A percentile compares a stretch with the other conserved stretches of the same genome.
phyloP scores from a whole-genome alignment of 2,797 vertebrate species.

The Parambassis ranga region DNA sequence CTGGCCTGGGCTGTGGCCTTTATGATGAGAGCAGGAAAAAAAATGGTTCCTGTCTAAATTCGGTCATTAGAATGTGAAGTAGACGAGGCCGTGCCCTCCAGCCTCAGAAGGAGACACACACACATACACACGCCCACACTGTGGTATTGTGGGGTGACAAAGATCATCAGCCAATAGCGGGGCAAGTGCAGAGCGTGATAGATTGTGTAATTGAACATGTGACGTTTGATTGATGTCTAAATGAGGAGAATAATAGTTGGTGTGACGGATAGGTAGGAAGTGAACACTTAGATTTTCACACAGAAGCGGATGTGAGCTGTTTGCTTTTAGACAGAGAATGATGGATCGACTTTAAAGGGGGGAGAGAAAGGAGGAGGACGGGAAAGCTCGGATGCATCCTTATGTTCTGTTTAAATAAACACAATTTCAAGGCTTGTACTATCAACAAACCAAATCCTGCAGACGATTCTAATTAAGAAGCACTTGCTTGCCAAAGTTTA shows the following conservation, averaged over 20 bases:
- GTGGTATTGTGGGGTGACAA: slow-evolving; percentile 61
- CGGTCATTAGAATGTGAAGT: slow-evolving; percentile 58
- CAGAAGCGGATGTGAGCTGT: slow-evolving; percentile 75
- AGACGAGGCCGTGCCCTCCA: slow-evolving; percentile 60
- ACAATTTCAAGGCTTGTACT: not conserved
- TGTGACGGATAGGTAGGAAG: slow-evolving; percentile 78
- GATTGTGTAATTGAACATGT: slow-evolving; percentile 64
- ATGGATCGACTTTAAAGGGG: slow-evolving; percentile 51
- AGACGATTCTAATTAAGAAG: no score
- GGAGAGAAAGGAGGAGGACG: not conserved
- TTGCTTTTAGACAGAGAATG: slow-evolving; percentile 62
- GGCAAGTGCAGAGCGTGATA: slow-evolving; percentile 65
- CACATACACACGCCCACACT: no score
- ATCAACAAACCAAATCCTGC: not conserved
- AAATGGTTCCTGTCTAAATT: slow-evolving; percentile 67
- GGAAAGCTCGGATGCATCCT: not conserved
- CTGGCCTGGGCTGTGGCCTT: slow-evolving; percentile 52
- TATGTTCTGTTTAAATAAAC: not conserved
- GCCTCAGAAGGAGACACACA: slow-evolving; percentile 54
- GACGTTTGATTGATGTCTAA: slow-evolving; percentile 74
- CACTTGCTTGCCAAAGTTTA: no score
- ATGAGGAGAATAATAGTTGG: slow-evolving; percentile 65
- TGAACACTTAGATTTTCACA: slow-evolving; percentile 62
- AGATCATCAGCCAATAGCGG: slow-evolving; percentile 55
- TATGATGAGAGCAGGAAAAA: slow-evolving; percentile 34